Percentiles rank a stretch among this genome's conserved stretches.
Conservation (phyloP, 2,888 invertebrate genomes). For the Phortica magna region DNA sequence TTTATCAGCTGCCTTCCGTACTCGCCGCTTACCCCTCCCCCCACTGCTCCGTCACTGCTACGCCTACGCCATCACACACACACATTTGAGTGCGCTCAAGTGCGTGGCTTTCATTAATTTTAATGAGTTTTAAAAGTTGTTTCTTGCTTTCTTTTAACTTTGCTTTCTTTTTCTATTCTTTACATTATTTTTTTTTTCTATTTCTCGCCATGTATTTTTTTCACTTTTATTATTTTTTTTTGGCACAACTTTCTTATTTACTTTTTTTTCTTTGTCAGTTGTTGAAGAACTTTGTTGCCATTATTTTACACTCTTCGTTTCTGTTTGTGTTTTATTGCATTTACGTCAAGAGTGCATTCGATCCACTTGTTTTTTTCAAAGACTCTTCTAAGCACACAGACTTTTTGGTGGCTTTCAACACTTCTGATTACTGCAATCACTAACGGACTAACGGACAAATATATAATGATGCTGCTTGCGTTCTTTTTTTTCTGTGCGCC, state of each 20-base stretch:
- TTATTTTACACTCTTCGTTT: not conserved
- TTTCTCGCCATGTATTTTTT: conserved; percentile 26
- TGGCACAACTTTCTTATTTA: not conserved
- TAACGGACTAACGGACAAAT: no score
- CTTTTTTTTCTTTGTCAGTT: conserved; percentile 16
- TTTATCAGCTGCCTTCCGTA: not conserved
- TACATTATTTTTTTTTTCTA: conserved; percentile 31
- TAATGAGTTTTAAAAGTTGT: conserved; percentile 70
- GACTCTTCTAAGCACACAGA: no score
- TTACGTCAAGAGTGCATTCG: not conserved
- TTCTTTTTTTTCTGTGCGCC: no score
- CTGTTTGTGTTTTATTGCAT: not conserved
- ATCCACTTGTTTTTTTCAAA: no score
- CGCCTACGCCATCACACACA: conserved; percentile 17
- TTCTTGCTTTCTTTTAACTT: conserved; percentile 47
- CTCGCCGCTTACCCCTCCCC: not conserved
- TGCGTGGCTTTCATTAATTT: conserved; percentile 71
- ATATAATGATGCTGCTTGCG: no score
- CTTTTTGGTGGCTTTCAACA: no score
- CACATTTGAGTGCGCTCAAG: conserved; percentile 49
- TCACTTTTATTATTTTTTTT: conserved; percentile 30
- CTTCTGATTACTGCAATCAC: no score
- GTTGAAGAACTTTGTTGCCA: not conserved
- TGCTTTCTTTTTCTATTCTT: conserved; percentile 40
- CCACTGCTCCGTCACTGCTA: not conserved